These are phyloP conservation scores for Drosophila algonquin DNA, from an alignment of 2,888 invertebrate genomes.

Conservation along the genomic window DNA sequence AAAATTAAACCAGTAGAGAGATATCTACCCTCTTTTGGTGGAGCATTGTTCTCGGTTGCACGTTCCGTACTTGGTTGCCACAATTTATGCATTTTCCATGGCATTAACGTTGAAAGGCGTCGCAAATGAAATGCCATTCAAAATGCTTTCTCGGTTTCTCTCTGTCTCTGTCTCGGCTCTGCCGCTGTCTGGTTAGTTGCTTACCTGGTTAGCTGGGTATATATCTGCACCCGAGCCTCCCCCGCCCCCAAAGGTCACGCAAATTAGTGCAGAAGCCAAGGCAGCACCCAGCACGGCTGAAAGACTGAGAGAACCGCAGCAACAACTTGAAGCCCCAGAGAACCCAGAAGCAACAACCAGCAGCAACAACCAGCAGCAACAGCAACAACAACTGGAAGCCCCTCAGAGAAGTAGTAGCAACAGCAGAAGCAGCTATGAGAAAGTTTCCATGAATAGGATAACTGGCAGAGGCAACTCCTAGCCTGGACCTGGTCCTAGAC, in stretches of 20 bases:
- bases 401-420: background rate
- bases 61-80: constrained; percentile 61
- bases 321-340: constrained; percentile 16
- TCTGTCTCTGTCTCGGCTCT: constrained; percentile 1
- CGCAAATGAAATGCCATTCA: constrained; percentile 75
- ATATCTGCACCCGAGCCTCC: background rate
- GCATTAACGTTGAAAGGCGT: constrained; percentile 71
- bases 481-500: constrained; percentile 18
- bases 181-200: constrained; percentile 58
- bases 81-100: constrained; percentile 76
- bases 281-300: constrained; percentile 31
- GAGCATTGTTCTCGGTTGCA: constrained; percentile 60
- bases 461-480: constrained; percentile 27
- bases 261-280: constrained; percentile 59
- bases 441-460: constrained; percentile 64
- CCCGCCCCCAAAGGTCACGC: constrained; percentile 66
- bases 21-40: background rate
- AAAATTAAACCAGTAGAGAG: constrained; percentile 26
- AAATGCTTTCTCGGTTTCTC: constrained; percentile 35
- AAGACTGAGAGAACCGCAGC: constrained; percentile 27
- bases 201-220: constrained; percentile 55
- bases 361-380: too few species aligned
- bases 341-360: too few species aligned
- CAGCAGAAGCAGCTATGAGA: constrained; percentile 45
- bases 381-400: background rate